Percentiles rank a stretch among this genome's conserved stretches.
These are phyloP conservation scores for Bombus sylvicola DNA, from an alignment of 1,140 invertebrate species.

Conservation along the genomic window DNA sequence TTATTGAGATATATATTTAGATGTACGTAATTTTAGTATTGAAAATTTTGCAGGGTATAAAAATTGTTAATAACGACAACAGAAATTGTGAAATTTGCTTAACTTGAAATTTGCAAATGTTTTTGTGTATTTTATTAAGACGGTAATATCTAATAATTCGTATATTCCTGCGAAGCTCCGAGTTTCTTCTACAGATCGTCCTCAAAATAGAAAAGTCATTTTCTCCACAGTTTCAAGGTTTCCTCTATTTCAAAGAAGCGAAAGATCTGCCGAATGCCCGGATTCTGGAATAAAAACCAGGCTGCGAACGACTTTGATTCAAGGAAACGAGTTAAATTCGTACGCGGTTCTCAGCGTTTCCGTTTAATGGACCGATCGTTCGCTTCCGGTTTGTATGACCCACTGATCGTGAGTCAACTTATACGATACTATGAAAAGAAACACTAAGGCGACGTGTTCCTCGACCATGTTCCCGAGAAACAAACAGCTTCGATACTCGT, in stretches of 20 bases:
- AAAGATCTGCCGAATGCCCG: background rate
- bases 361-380: constrained; percentile 25
- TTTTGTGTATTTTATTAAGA: too few relatives aligned
- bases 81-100: too few relatives aligned
- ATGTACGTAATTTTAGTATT: too few relatives aligned
- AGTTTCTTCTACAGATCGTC: background rate
- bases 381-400: constrained; percentile 12
- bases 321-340: constrained; percentile 23
- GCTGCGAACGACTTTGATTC: constrained; percentile 9
- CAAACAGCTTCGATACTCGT: background rate
- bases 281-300: background rate
- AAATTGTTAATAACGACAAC: too few relatives aligned
- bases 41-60: too few relatives aligned
- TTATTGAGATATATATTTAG: too few relatives aligned
- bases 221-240: background rate
- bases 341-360: constrained; percentile 13
- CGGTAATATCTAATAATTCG: too few relatives aligned
- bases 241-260: background rate
- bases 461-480: background rate
- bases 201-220: background rate
- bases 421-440: constrained; percentile 30
- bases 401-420: constrained; percentile 32
- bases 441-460: constrained; percentile 22
- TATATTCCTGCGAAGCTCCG: too few relatives aligned
- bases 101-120: too few relatives aligned